These are phyloP conservation scores for Turritopsis rubra DNA, from an alignment of 30 jellyfish, hydroid and myxozoan species.

Conservation along the genomic window DNA sequence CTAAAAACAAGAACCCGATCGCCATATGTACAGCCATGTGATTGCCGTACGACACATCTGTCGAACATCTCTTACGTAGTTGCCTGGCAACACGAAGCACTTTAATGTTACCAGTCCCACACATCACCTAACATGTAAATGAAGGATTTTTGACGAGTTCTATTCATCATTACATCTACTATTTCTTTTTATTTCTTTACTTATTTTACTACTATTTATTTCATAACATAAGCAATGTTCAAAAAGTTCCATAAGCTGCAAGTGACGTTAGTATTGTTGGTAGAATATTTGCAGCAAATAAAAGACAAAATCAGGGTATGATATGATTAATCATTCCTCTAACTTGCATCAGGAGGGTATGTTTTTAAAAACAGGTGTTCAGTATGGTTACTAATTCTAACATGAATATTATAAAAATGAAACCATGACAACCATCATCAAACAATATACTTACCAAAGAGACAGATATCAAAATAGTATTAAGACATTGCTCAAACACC, in stretches of 20 bases:
- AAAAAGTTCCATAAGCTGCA: no score
- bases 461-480: conserved; percentile 45
- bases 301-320: no score
- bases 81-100: conserved; percentile 83
- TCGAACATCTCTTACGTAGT: conserved; percentile 49
- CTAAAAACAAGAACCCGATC: conserved; percentile 85
- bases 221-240: no score
- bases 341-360: no score
- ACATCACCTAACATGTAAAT: conserved; percentile 62
- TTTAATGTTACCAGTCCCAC: conserved; percentile 84
- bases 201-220: no score
- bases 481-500: conserved; percentile 69
- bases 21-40: conserved; percentile 95
- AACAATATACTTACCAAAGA: conserved; percentile 51
- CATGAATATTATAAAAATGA: no score
- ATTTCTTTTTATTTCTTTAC: not conserved
- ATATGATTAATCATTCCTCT: no score
- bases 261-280: no score
- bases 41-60: conserved; percentile 74
- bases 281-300: no score
- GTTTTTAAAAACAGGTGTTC: no score
- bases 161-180: not conserved
- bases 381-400: no score
- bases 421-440: not conserved
- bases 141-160: not conserved